Evolutionary conservation across 2,797 vertebrate genomes (phyloP).

Genomic region (Enteromius mattozi): DNA sequence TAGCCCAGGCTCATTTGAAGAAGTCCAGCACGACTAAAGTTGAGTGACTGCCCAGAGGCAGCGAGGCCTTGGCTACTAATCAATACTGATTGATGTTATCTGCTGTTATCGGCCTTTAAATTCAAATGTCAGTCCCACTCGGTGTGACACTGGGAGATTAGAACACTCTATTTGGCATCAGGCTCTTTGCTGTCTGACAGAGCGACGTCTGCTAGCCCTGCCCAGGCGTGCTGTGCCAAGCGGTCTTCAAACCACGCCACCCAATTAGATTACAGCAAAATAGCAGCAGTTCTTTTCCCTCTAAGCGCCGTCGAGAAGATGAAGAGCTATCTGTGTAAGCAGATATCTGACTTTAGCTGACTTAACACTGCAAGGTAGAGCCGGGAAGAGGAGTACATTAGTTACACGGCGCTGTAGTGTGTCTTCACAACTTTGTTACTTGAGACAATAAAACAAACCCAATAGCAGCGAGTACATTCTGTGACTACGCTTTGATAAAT

Average conservation of each 20-base stretch:
- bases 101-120: slow-evolving; percentile 76
- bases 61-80: slow-evolving; percentile 65
- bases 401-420: not conserved
- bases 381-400: slow-evolving; percentile 17
- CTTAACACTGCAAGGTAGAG: slow-evolving; percentile 34
- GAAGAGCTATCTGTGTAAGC: slow-evolving; percentile 43
- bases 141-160: slow-evolving; percentile 72
- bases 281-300: slow-evolving; percentile 58
- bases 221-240: slow-evolving; percentile 67
- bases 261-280: slow-evolving; percentile 68
- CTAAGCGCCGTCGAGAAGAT: slow-evolving; percentile 42
- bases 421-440: slow-evolving; percentile 16
- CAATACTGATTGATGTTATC: slow-evolving; percentile 77
- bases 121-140: slow-evolving; percentile 76
- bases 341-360: slow-evolving; percentile 30
- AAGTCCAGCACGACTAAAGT: slow-evolving; percentile 52
- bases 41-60: slow-evolving; percentile 49
- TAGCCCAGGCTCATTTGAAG: slow-evolving; percentile 37
- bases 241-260: slow-evolving; percentile 64
- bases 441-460: slow-evolving; percentile 16
- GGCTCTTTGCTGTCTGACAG: slow-evolving; percentile 65
- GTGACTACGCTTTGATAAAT: slow-evolving; percentile 18
- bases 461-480: slow-evolving; percentile 4
- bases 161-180: slow-evolving; percentile 68
- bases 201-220: slow-evolving; percentile 65